Base-by-base conservation (phyloP, 2,113 vertebrate species). In the Potamarius usumacintae region DNA sequence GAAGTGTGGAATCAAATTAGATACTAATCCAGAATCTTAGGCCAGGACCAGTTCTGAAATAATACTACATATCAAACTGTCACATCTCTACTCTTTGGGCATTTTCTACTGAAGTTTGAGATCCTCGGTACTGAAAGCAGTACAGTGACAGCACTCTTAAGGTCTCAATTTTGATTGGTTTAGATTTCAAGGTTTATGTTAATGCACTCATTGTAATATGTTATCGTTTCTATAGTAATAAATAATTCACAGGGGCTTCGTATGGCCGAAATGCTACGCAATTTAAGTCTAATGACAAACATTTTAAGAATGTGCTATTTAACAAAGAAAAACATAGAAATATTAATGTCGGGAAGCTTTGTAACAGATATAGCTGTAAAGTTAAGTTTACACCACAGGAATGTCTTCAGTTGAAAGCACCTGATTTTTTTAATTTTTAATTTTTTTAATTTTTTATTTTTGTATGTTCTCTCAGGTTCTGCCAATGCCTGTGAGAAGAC, bases 401-500 rank as follows among this genome's bases (percentile, higher is more conserved):
- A 30, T 57, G 27, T 20, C 1, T 57, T 34, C 78, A 34, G 2
- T 7, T 11, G 20, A 20, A 57, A 58, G n/a, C 2, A 55, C 52
- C 34, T 22, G 25, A 5, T 60, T 53, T 67, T 86, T 34, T 0
- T n/a, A n/a, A n/a, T n/a, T 1, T 30, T 30, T 30, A 30, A 30
- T 84, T 27, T n/a, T 82, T 22, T 77, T 30, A 30, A 0, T 84
- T 27, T n/a, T 82, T 22, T 77, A 58, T 79, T 20, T 87, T 76
- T 67, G 88, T 27, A 52, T 81, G 0, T 83, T 83, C 91, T 8
- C 76, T 9, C 92, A 99, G 98, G 98, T 86, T 98, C 97, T 0
- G 96, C 95, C 71, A 97, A 99, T 89, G 98, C 97, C 15, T 99
- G 98, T 89, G 98, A 99, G 94, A 98, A 97, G 95, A 99, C 98